phyloP scores from a whole-genome alignment of 2,113 vertebrate species.

The Plecturocebus donacophilus region DNA sequence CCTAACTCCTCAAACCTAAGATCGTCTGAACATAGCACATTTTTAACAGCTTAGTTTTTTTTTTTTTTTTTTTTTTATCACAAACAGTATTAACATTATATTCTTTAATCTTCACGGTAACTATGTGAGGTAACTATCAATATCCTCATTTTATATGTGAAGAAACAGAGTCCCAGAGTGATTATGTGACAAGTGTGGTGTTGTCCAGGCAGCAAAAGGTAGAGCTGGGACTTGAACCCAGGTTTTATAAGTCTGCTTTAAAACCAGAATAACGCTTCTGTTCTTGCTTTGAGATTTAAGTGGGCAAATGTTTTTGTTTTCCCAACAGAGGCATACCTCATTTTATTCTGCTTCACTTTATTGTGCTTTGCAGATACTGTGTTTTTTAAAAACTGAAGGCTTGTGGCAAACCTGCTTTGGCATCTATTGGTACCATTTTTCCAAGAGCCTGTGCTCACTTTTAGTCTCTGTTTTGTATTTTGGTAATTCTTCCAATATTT shows the following conservation, averaged over 20 bases:
- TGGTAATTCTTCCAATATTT: background rate
- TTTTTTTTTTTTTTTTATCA: no score
- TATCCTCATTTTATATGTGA: background rate
- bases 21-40: background rate
- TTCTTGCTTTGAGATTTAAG: background rate
- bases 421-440: background rate
- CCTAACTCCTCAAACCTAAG: background rate
- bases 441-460: background rate
- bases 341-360: background rate
- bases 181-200: background rate
- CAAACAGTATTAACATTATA: background rate
- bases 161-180: background rate
- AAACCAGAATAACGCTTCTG: background rate
- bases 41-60: background rate
- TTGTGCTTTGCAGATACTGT: background rate
- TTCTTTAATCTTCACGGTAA: background rate
- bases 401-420: background rate
- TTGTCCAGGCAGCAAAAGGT: background rate
- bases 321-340: background rate
- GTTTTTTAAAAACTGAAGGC: background rate
- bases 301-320: background rate
- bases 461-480: background rate
- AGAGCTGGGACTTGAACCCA: background rate
- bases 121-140: background rate
- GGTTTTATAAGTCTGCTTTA: background rate